phyloP scores from a whole-genome alignment of 2,113 vertebrate species.

The Redunca redunca region DNA sequence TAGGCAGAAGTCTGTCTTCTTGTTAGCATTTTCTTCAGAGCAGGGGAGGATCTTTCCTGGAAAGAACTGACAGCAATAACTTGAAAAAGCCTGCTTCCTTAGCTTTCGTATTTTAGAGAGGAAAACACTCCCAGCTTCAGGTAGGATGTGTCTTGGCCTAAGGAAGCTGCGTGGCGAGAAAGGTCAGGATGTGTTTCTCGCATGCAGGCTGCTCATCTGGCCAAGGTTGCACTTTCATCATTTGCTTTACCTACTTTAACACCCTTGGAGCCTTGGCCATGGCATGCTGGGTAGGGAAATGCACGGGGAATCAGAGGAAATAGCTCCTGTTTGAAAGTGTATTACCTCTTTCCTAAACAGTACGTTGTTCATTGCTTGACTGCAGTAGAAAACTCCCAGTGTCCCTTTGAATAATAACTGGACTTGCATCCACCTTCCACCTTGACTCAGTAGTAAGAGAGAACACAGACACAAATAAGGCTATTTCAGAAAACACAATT shows the following conservation, averaged over 20 bases:
- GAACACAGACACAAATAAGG: no score
- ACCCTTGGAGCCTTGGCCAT: not conserved
- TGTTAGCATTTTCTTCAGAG: no score
- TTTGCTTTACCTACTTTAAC: rapidly evolving
- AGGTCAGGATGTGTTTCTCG: not conserved
- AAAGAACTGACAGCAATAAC: no score
- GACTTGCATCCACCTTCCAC: no score
- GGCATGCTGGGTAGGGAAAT: not conserved
- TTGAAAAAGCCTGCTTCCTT: no score
- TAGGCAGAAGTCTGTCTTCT: no score
- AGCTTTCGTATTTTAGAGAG: not conserved
- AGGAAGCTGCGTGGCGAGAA: not conserved
- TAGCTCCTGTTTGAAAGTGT: not conserved
- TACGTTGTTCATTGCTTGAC: not conserved
- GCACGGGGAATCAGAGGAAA: not conserved
- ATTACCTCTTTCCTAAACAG: not conserved
- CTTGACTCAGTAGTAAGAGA: no score
- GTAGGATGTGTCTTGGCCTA: not conserved
- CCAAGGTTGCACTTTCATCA: not conserved
- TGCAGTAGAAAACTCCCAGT: not conserved
- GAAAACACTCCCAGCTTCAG: not conserved
- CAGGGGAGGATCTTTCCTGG: no score
- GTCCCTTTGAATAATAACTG: no score
- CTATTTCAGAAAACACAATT: rapidly evolving
- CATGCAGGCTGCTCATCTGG: not conserved